Conservation (phyloP, 2,113 vertebrate species). For the Cervus canadensis region DNA sequence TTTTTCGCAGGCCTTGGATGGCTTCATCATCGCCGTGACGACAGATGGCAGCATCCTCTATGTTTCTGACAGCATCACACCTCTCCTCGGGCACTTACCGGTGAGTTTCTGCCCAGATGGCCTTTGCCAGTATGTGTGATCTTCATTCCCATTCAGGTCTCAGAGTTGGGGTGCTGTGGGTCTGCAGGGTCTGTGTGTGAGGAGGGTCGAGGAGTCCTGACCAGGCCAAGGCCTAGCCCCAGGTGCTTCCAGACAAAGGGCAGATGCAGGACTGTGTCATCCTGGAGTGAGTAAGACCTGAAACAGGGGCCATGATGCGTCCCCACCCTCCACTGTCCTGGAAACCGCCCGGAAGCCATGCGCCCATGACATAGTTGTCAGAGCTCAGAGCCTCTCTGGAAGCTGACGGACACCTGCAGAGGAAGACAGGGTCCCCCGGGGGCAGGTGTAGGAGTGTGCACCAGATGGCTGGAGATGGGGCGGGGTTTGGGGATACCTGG, state of each 20-base stretch:
- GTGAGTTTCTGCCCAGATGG: conserved; percentile 73
- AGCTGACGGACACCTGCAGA: neutral
- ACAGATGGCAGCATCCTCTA: conserved; percentile 87
- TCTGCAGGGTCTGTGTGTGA: neutral
- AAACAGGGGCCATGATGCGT: rapidly evolving
- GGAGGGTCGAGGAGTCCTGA: neutral
- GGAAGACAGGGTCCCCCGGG: neutral
- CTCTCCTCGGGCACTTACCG: conserved; percentile 86
- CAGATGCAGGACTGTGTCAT: neutral
- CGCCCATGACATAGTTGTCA: neutral
- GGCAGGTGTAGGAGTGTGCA: neutral
- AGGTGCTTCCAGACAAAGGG: neutral
- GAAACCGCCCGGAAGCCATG: neutral
- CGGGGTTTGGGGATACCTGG: neutral
- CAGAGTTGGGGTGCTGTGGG: neutral
- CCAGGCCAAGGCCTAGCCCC: neutral
- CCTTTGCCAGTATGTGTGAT: neutral
- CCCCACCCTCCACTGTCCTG: neutral
- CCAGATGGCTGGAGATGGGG: neutral
- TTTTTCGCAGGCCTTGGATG: conserved; percentile 83
- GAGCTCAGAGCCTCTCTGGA: neutral
- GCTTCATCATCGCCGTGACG: conserved; percentile 86
- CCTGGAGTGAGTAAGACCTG: neutral
- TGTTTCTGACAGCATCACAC: conserved; percentile 87
- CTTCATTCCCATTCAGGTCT: neutral